Conservation (phyloP, 2,797 vertebrate species). For the Dromococcyx pavoninus region DNA sequence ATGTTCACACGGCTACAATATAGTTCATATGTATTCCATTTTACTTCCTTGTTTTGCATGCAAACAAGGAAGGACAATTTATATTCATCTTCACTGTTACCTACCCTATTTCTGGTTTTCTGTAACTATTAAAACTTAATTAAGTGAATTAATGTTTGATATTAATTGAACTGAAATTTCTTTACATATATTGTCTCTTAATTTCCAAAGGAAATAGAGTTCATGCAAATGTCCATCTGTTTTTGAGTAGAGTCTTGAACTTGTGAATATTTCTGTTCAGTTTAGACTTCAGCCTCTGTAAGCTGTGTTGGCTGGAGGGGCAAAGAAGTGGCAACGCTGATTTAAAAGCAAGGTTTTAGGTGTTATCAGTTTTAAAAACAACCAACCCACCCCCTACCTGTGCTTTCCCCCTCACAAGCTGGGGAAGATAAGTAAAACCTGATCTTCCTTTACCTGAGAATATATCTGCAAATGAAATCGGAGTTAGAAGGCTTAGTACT, state of each 20-base stretch:
- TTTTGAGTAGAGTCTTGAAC: not conserved
- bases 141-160: not conserved
- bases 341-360: not conserved
- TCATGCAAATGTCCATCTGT: not conserved
- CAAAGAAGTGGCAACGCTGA: not conserved
- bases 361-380: not conserved
- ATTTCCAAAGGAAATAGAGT: not conserved
- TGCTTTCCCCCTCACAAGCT: too few species aligned
- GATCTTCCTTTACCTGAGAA: not conserved
- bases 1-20: not conserved
- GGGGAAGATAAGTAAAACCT: not conserved
- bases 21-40: not conserved
- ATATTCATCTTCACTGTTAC: not conserved
- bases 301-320: not conserved
- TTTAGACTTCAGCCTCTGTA: not conserved
- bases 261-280: not conserved
- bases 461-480: not conserved
- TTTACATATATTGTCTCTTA: not conserved
- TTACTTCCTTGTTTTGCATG: not conserved
- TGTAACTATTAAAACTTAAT: too few species aligned
- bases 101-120: not conserved
- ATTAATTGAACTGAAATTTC: not conserved
- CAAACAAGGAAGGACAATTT: not conserved
- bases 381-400: too few species aligned
- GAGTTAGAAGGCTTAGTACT: not conserved